These are phyloP conservation scores for Eudyptes chrysolophus DNA, from an alignment of 2,113 vertebrate species.

Conservation along the genomic window DNA sequence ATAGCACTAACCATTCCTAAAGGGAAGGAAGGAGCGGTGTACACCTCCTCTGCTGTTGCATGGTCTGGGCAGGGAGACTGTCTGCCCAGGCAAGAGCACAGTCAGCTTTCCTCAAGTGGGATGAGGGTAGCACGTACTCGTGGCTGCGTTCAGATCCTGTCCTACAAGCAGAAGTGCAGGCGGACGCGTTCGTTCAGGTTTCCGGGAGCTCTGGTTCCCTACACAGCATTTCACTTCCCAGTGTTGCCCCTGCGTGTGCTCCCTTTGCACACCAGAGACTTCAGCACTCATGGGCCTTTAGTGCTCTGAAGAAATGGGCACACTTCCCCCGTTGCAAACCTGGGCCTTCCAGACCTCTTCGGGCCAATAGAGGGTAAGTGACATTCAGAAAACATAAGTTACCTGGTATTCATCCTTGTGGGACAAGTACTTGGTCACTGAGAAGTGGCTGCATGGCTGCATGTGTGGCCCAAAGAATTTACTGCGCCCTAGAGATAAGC, in stretches of 20 bases:
- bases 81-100: not conserved
- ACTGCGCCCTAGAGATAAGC: not conserved
- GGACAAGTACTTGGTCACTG: not conserved
- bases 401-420: not conserved
- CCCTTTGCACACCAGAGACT: not conserved
- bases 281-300: not conserved
- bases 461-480: not conserved
- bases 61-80: not conserved
- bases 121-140: accelerated
- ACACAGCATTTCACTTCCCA: not conserved
- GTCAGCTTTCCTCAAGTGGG: not conserved
- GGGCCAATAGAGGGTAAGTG: not conserved
- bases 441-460: not conserved
- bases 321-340: not conserved
- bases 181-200: accelerated
- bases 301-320: not conserved
- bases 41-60: not conserved
- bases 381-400: not conserved
- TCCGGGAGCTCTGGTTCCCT: not conserved
- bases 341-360: not conserved
- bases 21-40: not conserved
- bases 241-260: not conserved
- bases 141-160: not conserved
- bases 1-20: not conserved
- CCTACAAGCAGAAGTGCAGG: not conserved